These are phyloP conservation scores for Nerophis ophidion DNA, from an alignment of 2,113 vertebrate genomes.

Conservation along the genomic window DNA sequence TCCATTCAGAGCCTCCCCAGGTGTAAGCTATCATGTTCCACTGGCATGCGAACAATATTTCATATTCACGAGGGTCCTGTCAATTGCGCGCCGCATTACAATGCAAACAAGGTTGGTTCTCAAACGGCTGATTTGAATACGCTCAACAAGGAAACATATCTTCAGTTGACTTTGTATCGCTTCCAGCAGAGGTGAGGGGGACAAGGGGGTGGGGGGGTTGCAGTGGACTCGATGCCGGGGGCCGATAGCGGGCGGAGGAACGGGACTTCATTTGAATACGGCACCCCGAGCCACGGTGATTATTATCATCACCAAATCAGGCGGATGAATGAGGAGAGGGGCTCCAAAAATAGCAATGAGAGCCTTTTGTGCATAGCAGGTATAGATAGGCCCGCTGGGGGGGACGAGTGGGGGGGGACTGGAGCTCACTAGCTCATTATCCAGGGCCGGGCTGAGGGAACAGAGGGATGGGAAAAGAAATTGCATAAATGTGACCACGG, in stretches of 20 bases:
- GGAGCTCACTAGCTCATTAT: conserved; percentile 63
- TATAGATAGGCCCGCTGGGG: conserved; percentile 70
- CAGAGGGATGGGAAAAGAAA: conserved; percentile 60
- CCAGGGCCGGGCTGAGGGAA: conserved; percentile 57
- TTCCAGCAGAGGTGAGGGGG: conserved; percentile 44
- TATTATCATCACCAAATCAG: conserved; percentile 80
- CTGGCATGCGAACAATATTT: conserved; percentile 76
- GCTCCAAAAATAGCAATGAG: conserved; percentile 75
- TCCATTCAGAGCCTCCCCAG: conserved; percentile 68
- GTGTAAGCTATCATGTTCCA: conserved; percentile 78
- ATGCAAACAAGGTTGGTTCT: conserved; percentile 82
- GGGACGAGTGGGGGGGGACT: conserved; percentile 19
- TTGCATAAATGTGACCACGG: conserved; percentile 70
- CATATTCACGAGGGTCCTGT: conserved; percentile 63
- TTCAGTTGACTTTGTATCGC: conserved; percentile 64
- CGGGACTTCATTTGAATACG: conserved; percentile 80
- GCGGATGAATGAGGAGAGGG: conserved; percentile 79
- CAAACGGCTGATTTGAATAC: conserved; percentile 82
- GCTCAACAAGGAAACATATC: conserved; percentile 70
- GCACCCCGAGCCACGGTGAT: conserved; percentile 79
- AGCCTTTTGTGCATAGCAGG: conserved; percentile 74
- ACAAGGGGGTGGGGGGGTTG: conserved; percentile 32
- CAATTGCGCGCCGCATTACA: conserved; percentile 66
- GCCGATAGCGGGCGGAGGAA: conserved; percentile 70
- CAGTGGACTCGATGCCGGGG: conserved; percentile 58